Evolutionary conservation across 2,113 vertebrate species (phyloP).

Genomic region (Antigone vipio): DNA sequence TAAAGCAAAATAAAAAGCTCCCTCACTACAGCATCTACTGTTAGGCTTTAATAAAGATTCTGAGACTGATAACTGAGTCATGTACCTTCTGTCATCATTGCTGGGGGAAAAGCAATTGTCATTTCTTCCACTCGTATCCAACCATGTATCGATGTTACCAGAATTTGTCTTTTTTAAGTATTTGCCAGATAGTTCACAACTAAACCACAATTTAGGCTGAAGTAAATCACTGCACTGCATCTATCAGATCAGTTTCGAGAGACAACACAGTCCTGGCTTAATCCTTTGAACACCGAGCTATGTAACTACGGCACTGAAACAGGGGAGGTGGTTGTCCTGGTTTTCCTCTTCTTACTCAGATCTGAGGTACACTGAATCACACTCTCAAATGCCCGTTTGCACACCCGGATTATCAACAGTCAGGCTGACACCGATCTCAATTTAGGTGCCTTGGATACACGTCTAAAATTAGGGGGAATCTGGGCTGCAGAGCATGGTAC

Average conservation of each 20-base stretch:
- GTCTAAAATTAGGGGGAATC: constrained; percentile 7
- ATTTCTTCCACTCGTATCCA: constrained; percentile 4
- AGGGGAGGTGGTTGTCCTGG: neutral
- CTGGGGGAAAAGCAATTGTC: neutral
- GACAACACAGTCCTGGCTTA: constrained; percentile 19
- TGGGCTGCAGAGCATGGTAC: neutral
- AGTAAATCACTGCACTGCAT: constrained; percentile 34
- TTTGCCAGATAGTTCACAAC: constrained; percentile 11
- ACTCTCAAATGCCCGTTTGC: neutral
- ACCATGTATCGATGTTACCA: neutral
- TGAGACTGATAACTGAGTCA: neutral
- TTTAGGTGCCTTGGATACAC: neutral
- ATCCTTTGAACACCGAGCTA: constrained; percentile 17
- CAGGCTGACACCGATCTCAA: neutral
- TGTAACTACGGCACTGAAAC: neutral
- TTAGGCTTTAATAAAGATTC: constrained; percentile 13
- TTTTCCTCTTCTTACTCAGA: constrained; percentile 7
- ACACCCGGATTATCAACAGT: neutral
- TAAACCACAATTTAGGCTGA: constrained; percentile 25
- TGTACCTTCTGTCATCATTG: neutral
- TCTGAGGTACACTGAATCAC: neutral
- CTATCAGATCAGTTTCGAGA: constrained; percentile 36
- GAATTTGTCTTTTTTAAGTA: neutral
- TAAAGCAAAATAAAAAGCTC: neutral
- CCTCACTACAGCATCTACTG: neutral